Base-by-base conservation (phyloP, 1,140 invertebrate species). In the Drosophila yakuba region DNA sequence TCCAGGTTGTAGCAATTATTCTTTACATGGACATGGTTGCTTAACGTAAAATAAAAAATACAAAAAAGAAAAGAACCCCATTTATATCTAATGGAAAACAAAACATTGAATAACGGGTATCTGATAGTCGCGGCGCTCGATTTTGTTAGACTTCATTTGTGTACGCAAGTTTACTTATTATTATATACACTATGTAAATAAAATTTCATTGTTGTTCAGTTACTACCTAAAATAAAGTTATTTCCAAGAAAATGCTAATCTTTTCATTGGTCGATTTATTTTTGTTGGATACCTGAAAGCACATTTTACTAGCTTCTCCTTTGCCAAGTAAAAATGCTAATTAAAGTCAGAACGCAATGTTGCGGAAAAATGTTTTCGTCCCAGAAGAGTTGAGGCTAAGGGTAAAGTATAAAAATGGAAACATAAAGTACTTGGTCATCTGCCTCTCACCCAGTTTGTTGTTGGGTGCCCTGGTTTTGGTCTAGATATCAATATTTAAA, bases 321-420 rank as follows among this genome's bases (percentile, higher is more conserved):
- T 45, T 32, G 54, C 36, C 35, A 55, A 63, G 78, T 60, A 57
- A 83, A 85, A 89, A 88, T 88, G 84, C 84, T 88, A 88, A 89
- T 88, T 88, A 89, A 89, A 90, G 84, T 89, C 80, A 68, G 63
- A 64, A 72, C 69, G 84, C 84, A 89, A 89, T 89, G 84, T 80
- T 64, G 85, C 63, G 84, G 76, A 89, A 89, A 89, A 89, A 89
- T 89, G 84, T 80, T 89, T 84, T 58, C 85, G 74, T 59, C 76
- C 74, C 39, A 28, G 25, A 39, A 52, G 54, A 43, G 11, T 28
- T 17, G 28, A 35, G 38, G 20, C 39, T 25, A 10, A n/a, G 47
- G 57, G 15, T 57, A 32, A 51, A 63, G 38, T 28, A 69, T 25
- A 52, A 28, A 47, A 59, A 72, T 51, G 55, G 63, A 66, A 80